Evolutionary conservation across 2,797 vertebrate genomes (phyloP).

Genomic region (Furcifer pardalis): DNA sequence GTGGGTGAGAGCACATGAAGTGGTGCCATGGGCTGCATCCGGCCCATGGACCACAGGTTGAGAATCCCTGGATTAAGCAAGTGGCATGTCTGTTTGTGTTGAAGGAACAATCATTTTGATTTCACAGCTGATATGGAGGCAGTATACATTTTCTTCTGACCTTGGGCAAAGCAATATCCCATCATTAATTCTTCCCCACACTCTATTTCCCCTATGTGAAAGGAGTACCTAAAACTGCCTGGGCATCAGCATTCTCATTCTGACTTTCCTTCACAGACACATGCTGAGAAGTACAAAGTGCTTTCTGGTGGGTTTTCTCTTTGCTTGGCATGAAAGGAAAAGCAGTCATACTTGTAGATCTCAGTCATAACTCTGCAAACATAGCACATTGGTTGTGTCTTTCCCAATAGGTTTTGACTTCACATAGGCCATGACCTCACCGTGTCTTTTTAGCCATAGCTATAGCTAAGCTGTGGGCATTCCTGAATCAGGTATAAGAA

Average conservation of each 20-base stretch:
- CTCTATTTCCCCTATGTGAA: neutral
- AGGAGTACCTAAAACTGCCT: neutral
- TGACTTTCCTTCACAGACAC: neutral
- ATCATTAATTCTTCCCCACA: neutral
- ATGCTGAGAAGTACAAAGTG: neutral
- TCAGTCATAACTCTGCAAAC: neutral
- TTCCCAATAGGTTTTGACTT: neutral
- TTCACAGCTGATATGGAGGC: neutral
- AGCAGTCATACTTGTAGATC: neutral
- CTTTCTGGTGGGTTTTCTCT: neutral
- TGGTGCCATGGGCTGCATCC: no score
- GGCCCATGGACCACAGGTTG: no score
- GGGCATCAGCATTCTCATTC: neutral
- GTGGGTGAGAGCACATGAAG: no score
- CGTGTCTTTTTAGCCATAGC: neutral
- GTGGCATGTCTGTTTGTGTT: neutral
- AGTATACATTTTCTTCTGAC: neutral
- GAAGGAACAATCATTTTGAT: neutral
- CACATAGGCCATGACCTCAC: neutral
- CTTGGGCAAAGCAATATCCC: neutral
- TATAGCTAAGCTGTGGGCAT: neutral
- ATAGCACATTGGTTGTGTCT: neutral
- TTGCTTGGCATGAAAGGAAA: conserved; percentile 4
- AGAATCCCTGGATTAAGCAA: no score
- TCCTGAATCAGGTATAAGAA: neutral